Evolutionary conservation across 2,113 vertebrate genomes (phyloP).

Genomic region (Alexandromys fortis): DNA sequence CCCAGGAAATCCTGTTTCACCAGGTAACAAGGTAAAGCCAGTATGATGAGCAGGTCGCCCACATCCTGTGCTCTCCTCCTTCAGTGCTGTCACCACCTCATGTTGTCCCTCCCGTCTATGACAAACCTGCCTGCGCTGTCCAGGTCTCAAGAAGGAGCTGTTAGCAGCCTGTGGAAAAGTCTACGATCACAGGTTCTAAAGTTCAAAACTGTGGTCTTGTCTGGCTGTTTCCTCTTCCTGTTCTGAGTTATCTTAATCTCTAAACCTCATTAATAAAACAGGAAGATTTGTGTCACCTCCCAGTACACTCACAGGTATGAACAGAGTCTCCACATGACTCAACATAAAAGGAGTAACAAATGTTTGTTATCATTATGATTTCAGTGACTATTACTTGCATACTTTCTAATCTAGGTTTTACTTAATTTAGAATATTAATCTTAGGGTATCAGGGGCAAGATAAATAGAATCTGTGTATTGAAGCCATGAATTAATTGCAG

Average conservation of each 20-base stretch:
- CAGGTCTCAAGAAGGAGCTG: background rate
- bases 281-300: no score
- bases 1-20: background rate
- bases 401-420: background rate
- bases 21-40: background rate
- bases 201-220: background rate
- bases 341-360: no score
- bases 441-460: background rate
- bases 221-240: no score
- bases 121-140: background rate
- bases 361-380: background rate
- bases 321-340: no score
- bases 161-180: background rate
- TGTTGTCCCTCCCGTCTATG: background rate
- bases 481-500: background rate
- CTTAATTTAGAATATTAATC: constrained; percentile 27
- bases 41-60: background rate
- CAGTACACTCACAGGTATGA: no score
- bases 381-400: background rate
- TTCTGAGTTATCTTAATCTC: no score
- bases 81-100: background rate
- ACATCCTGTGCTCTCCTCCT: background rate
- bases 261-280: no score
- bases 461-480: background rate
- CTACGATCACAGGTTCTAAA: no score